A percentile compares a stretch with the other conserved stretches of the same genome.
These are phyloP conservation scores for Pteronotus mesoamericanus DNA, from an alignment of 2,797 vertebrate genomes.

Conservation along the genomic window DNA sequence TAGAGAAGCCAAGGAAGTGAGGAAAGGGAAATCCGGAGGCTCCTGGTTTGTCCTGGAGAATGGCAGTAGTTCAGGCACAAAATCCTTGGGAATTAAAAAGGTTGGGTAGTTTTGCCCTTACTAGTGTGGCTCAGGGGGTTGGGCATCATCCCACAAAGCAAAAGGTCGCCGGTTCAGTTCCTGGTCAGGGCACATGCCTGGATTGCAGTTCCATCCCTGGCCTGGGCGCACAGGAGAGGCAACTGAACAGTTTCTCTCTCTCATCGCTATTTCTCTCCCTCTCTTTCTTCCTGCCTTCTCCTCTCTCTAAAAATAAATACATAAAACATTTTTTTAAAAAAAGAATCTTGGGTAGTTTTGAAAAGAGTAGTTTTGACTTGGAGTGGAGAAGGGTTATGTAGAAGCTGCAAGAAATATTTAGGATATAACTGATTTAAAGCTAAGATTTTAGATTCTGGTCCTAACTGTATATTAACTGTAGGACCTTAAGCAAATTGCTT, in stretches of 20 bases:
- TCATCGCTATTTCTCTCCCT: not conserved
- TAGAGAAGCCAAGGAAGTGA: not conserved
- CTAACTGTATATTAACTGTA: not conserved
- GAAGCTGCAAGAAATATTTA: not conserved
- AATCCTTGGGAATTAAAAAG: not conserved
- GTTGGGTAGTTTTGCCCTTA: not conserved
- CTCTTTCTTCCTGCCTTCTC: not conserved
- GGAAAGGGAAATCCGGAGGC: not conserved
- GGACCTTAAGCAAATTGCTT: not conserved
- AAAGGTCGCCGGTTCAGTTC: not conserved
- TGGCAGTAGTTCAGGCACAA: not conserved
- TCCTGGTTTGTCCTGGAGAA: not conserved
- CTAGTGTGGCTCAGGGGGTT: not conserved
- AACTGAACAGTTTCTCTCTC: not conserved
- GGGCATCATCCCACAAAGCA: not conserved
- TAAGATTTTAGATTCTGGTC: not conserved
- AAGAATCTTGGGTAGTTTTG: not conserved
- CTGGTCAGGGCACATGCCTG: not conserved
- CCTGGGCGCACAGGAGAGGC: not conserved
- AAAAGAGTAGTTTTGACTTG: slow-evolving; percentile 4
- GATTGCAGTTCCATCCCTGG: not conserved
- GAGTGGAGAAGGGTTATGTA: not conserved
- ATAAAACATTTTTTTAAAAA: not conserved
- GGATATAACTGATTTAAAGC: not conserved
- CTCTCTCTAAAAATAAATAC: not conserved